Base-by-base conservation (phyloP, 2,113 vertebrate species). In the Phoenicopterus ruber region DNA sequence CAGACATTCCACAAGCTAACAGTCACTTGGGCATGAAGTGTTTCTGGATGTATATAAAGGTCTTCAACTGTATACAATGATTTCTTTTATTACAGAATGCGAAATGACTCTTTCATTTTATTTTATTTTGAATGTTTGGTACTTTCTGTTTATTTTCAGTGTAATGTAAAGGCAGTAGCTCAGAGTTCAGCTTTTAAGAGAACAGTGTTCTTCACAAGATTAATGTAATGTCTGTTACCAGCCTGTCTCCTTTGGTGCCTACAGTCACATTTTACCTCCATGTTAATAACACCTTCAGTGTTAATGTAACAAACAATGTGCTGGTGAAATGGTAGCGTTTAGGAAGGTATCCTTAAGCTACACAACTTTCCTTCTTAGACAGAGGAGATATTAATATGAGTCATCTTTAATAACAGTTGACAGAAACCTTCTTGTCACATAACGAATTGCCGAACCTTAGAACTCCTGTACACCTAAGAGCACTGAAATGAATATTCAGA, bases 391-490 rank as follows among this genome's bases (percentile, higher is more conserved):
- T 62, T 92, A 71, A n/a, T 66, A 21, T 81, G 67, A 90, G 55
- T 92, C 94, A 88, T 88, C 71, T 70, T 87, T 84, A 84, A 86
- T 93, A 92, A 67, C 26, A 63, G 17, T 62, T 94, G 88, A 55
- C 77, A 76, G 74, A 88, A 94, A 20, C 14, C 47, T 72, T 67
- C 38, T 82, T 93, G 69, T 83, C 86, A 44, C 57, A 6, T 31
- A 67, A 36, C 2, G 4, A 76, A 57, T 49, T 86, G 34, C 28
- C 21, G 7, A 88, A 70, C 47, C 36, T 85, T 82, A 28, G 57
- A 54, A 40, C 59, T 71, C 50, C 38, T 62, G 59, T 55, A 11
- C 19, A 44, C 28, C 32, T 73, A 18, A 61, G 72, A 77, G 82
- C 62, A 19, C 31, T 67, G 70, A 82, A 83, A 57, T 24, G 38